Percentiles rank a stretch among this genome's conserved stretches.
These are phyloP conservation scores for Ellobius talpinus DNA, from an alignment of 2,113 vertebrate genomes.

Conservation along the genomic window DNA sequence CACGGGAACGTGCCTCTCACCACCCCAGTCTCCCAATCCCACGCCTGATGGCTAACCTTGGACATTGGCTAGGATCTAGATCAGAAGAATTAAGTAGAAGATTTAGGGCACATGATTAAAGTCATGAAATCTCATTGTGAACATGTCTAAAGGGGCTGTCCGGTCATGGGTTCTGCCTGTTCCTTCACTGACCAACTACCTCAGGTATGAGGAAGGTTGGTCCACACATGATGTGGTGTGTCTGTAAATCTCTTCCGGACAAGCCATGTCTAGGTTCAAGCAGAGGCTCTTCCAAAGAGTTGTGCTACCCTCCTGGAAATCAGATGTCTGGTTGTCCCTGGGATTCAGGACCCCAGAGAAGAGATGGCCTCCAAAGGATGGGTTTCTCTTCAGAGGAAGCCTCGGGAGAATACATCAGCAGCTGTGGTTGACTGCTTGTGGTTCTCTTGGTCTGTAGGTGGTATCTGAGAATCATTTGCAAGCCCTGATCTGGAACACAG, in stretches of 20 bases:
- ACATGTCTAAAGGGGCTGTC: background rate
- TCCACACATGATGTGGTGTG: background rate
- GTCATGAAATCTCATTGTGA: background rate
- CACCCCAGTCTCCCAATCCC: background rate
- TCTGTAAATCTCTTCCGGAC: background rate
- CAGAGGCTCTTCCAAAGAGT: slow-evolving; percentile 1
- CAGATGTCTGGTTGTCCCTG: background rate
- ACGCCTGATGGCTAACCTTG: background rate
- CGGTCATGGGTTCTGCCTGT: background rate
- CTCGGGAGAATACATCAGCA: background rate
- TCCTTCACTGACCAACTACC: background rate
- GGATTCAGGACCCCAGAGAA: background rate
- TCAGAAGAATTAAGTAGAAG: background rate
- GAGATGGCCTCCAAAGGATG: background rate
- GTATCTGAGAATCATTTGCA: background rate
- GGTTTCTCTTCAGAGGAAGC: background rate
- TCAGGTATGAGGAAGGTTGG: background rate
- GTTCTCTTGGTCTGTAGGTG: background rate
- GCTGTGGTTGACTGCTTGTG: background rate
- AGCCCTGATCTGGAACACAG: slow-evolving; percentile 14
- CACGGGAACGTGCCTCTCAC: background rate
- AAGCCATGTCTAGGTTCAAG: background rate
- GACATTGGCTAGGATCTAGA: background rate
- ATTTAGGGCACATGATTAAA: background rate
- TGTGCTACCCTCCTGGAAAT: background rate